Base-by-base conservation (phyloP, 2,797 vertebrate species). In the Thaleichthys pacificus region DNA sequence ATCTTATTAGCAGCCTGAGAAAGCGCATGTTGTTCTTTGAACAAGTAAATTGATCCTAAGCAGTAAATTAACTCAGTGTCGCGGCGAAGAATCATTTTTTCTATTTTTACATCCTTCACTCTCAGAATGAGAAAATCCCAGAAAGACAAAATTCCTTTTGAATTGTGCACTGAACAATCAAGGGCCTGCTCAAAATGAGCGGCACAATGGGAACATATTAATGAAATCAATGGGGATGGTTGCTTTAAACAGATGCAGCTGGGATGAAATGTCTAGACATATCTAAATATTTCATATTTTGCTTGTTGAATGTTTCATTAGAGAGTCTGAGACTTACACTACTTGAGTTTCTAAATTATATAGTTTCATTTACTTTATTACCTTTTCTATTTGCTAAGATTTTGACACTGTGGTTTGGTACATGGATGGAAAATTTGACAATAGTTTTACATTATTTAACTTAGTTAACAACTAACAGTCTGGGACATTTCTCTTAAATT, bases 41-140 rank as follows among this genome's bases (percentile, higher is more conserved):
- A 56, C 64, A 79, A 80, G 88, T 87, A 90, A 90, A 91, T 80
- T 82, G 86, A 91, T 87, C 79, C 83, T 84, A 84, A 91, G 82
- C 85, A 75, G 68, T 77, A 73, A 80, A 90, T 88, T 82, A 87
- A 87, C 78, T 82, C 62, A 1, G 75, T 67, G 78, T 75, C 78
- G 35, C 62, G 69, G 75, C 76, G 74, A 84, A 79, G 85, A 84
- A 87, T 74, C 82, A 85, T 79, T 58, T 78, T 67, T 47, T 75
- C 75, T 85, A 69, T 66, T 42, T 79, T 83, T 66, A 8, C 61
- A 69, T 70, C 58, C 54, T 6, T 61, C 68, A 12, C 58, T 69
- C 22, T 19, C 6, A n/a, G 71, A 66, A 17, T 26, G 70, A 74
- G 67, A 15, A 82, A 83, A 74, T 74, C 74, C 68, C 68, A 81